Percentiles rank a stretch among this genome's conserved stretches.
Evolutionary conservation across 2,797 vertebrate genomes (phyloP).

Genomic region (Neopelma chrysocephalum): DNA sequence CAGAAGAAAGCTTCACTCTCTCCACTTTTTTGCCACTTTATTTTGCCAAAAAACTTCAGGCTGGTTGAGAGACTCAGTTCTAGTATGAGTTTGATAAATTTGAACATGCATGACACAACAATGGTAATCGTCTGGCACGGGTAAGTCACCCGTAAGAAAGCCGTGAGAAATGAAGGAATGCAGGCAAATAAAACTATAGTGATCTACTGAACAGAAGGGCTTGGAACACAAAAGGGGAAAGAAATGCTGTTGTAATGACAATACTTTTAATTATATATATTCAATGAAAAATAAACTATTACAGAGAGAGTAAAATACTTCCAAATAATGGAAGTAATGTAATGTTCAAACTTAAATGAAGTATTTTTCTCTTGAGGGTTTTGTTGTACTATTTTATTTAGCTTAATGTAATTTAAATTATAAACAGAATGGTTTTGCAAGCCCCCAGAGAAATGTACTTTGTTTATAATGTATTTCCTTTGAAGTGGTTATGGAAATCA

Average conservation of each 20-base stretch:
- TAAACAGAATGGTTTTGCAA: conserved; percentile 51
- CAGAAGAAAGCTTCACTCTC: background rate
- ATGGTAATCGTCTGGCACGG: background rate
- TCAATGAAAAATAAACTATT: conserved; percentile 31
- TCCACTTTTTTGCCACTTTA: background rate
- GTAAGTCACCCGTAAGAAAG: background rate
- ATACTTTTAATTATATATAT: conserved; percentile 42
- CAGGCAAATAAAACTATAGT: background rate
- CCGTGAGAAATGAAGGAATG: background rate
- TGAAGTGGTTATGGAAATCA: conserved; percentile 47
- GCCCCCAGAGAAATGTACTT: conserved; percentile 41
- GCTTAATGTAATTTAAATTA: conserved; percentile 56
- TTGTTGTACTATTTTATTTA: conserved; percentile 46
- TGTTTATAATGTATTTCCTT: conserved; percentile 59
- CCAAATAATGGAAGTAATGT: conserved; percentile 44
- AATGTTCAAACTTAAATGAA: conserved; percentile 47
- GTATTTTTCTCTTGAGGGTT: conserved; percentile 40
- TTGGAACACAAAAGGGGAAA: background rate
- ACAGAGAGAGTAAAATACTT: conserved; percentile 34
- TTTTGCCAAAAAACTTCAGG: background rate
- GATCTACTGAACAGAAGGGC: background rate
- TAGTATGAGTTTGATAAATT: background rate
- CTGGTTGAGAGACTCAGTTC: background rate
- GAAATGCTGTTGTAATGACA: background rate
- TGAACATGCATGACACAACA: rapidly evolving